Evolutionary conservation across 1,140 invertebrate species (phyloP), one percentile per base, ranked within the genome.

Genomic region (Lysiphlebus fabarum): DNA sequence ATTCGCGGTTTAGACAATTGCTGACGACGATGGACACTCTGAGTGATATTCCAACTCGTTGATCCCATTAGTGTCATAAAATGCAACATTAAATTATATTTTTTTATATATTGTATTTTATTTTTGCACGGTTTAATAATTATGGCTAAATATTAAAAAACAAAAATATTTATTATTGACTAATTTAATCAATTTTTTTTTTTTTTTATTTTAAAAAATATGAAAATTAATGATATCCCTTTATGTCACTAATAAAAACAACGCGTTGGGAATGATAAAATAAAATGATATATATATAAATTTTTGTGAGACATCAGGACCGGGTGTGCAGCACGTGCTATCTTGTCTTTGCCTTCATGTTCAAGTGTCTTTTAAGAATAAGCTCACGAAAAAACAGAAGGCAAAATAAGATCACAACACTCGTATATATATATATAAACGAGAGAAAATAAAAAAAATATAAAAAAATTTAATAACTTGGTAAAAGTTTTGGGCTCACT

Each of bases 11-110:
- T 26, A 26, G 17, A 26, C 17, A 26, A 1, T 26, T 26, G 17
- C 17, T n/a, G n/a, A n/a, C 17, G 17, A 17, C 17, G 17, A 17
- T 17, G 17, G 17, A 17, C 17, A 56, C 48, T 37, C 54, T 56
- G 44, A 33, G 49, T 41, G 54, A 56, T 61, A 61, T 61, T 45
- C 53, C 48, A 48, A 43, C 53, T 61, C 54, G 53, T 61, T 56
- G 56, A 56, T 61, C 55, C 54, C 53, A 61, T 61, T 61, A 61
- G 41, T 47, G 59, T 56, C 59, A 61, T 3, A 17, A n/a, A n/a
- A n/a, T 3, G 3, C 17, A 17, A 3, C 17, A 17, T 17, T 1
- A 17, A 17, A 17, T 17, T n/a, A n/a, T n/a, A n/a, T n/a, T n/a
- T n/a, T n/a, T n/a, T n/a, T n/a, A n/a, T n/a, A n/a, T n/a, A n/a